Conservation (phyloP, 2,113 vertebrate genomes). For the Verasper variegatus region DNA sequence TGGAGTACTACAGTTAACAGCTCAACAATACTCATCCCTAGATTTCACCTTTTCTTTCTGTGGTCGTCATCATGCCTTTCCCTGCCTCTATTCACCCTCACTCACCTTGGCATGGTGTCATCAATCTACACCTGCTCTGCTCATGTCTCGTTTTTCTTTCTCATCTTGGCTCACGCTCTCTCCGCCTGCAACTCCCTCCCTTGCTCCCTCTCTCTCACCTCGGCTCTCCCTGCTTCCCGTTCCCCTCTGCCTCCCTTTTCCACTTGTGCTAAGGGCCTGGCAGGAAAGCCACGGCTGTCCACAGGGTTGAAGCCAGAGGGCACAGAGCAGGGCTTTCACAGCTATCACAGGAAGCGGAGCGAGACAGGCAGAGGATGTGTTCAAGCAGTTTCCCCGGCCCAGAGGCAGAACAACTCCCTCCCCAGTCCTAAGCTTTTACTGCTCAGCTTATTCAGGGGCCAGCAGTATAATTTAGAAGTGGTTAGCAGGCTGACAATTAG, state of each 20-base stretch:
- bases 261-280: conserved; percentile 10
- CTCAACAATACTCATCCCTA: not conserved
- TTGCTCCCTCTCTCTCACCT: conserved; percentile 53
- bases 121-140: not conserved
- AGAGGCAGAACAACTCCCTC: conserved; percentile 9
- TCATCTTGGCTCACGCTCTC: conserved; percentile 37
- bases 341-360: conserved; percentile 40
- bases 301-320: conserved; percentile 37
- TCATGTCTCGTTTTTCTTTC: not conserved
- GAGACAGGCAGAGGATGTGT: conserved; percentile 22
- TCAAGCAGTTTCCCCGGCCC: conserved; percentile 17
- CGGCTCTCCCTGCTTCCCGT: not conserved
- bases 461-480: not conserved
- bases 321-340: conserved; percentile 33
- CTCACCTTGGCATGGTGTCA: not conserved
- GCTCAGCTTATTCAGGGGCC: conserved; percentile 8
- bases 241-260: not conserved
- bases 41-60: not conserved
- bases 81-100: conserved; percentile 1
- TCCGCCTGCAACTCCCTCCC: conserved; percentile 32
- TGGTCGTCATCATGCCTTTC: conserved; percentile 24
- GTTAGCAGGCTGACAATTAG: too few relatives aligned
- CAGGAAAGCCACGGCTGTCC: conserved; percentile 19
- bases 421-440: not conserved
- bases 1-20: not conserved